Conservation (phyloP, 2,113 vertebrate species). For the Lathamus discolor region DNA sequence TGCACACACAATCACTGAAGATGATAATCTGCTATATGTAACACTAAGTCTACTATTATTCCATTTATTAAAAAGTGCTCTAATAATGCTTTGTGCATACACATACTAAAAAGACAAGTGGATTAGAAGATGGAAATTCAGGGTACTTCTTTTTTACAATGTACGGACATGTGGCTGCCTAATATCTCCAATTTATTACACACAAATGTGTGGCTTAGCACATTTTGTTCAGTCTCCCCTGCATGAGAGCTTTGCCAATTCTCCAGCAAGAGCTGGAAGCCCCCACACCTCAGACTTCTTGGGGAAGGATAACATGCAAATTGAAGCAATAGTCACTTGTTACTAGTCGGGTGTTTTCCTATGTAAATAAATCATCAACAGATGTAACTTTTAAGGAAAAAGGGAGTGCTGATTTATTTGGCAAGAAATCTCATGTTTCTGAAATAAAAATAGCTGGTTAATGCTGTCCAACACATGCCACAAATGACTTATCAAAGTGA, state of each 20-base stretch:
- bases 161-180: background rate
- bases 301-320: background rate
- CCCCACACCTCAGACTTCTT: background rate
- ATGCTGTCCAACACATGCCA: background rate
- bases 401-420: background rate
- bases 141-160: background rate
- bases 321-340: background rate
- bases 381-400: background rate
- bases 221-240: background rate
- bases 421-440: background rate
- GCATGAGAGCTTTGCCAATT: background rate
- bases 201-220: background rate
- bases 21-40: conserved; percentile 38
- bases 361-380: conserved; percentile 23
- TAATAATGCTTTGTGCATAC: background rate
- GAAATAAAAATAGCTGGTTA: background rate
- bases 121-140: conserved; percentile 26
- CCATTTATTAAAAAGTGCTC: conserved; percentile 33
- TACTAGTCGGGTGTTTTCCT: background rate
- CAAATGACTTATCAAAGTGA: background rate
- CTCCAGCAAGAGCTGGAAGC: background rate
- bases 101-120: conserved; percentile 32
- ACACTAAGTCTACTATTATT: conserved; percentile 53
- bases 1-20: conserved; percentile 32
- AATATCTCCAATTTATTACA: background rate